Percentiles rank a stretch among this genome's conserved stretches.
These are phyloP conservation scores for Mimumesa dahlbomi DNA, from an alignment of 2,888 invertebrate species.

Conservation along the genomic window DNA sequence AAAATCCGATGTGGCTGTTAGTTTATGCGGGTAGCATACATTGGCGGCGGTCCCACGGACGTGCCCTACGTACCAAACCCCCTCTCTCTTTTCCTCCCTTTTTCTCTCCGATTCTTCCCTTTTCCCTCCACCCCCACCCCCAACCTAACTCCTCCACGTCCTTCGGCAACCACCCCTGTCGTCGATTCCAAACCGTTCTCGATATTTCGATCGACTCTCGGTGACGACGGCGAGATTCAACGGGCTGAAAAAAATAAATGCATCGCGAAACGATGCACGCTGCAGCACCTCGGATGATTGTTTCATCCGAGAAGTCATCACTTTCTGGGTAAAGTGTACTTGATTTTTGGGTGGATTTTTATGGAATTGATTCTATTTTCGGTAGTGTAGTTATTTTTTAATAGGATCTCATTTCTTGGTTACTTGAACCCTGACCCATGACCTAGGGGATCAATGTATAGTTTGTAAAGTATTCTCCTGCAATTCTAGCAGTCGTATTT, in stretches of 20 bases:
- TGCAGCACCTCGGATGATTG: no score
- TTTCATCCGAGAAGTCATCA: no score
- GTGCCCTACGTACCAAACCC: constrained; percentile 79
- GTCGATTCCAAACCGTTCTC: constrained; percentile 52
- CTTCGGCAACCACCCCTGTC: constrained; percentile 52
- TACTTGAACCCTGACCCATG: no score
- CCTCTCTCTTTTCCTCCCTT: constrained; percentile 67
- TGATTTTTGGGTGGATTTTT: not conserved
- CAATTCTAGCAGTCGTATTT: no score
- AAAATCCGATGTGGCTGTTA: constrained; percentile 80
- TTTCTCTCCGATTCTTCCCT: constrained; percentile 61
- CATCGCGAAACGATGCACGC: no score
- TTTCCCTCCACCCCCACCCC: constrained; percentile 25
- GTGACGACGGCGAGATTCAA: constrained; percentile 38
- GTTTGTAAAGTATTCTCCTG: no score
- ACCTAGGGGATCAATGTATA: no score
- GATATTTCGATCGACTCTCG: constrained; percentile 57
- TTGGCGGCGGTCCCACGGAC: constrained; percentile 77
- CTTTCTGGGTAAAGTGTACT: no score
- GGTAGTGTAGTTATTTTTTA: no score
- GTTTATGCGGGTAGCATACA: constrained; percentile 80
- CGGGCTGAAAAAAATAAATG: constrained; percentile 17
- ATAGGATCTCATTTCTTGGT: no score
- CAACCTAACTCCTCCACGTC: constrained; percentile 9
- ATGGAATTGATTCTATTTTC: no score